phyloP scores from a whole-genome alignment of 1,140 invertebrate species.

The Oppia nitens region DNA sequence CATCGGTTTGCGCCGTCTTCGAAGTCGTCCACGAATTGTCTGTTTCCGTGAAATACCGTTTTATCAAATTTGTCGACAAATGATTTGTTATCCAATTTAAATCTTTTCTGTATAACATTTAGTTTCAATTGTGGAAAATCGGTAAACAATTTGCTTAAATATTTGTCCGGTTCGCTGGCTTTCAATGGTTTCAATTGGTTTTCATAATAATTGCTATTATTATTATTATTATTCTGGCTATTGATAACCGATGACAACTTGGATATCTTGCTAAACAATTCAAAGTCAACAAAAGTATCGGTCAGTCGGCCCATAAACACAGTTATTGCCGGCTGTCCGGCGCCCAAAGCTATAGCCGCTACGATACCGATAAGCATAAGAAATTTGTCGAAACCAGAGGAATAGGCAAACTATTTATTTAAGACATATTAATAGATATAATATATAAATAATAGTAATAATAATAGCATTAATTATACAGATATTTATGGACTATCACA shows the following conservation, averaged over 20 bases:
- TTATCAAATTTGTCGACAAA: not conserved
- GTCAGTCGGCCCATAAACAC: slow-evolving; percentile 22
- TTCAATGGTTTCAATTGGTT: not conserved
- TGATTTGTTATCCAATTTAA: not conserved
- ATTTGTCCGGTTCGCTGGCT: not conserved
- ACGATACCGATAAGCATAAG: slow-evolving; percentile 18
- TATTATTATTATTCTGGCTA: too few relatives aligned
- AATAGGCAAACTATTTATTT: slow-evolving; percentile 21
- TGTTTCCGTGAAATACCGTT: slow-evolving; percentile 1
- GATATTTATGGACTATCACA: too few relatives aligned
- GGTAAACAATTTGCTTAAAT: not conserved
- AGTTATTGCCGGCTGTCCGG: slow-evolving; percentile 19
- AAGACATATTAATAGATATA: too few relatives aligned
- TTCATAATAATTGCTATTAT: too few relatives aligned
- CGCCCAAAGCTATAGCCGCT: slow-evolving; percentile 19
- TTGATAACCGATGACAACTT: not conserved
- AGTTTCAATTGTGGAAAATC: not conserved
- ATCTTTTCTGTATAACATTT: not conserved
- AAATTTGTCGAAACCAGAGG: slow-evolving; percentile 17
- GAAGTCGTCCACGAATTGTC: slow-evolving; percentile 1
- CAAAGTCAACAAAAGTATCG: slow-evolving; percentile 18
- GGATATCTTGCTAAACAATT: not conserved
- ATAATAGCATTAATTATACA: too few relatives aligned
- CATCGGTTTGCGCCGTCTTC: not conserved
- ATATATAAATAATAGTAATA: too few relatives aligned